A percentile compares a stretch with the other conserved stretches of the same genome.
These are phyloP conservation scores for honey bee (Apis mellifera) DNA, from an alignment of 1,140 invertebrate genomes.

Conservation along the genomic window DNA sequence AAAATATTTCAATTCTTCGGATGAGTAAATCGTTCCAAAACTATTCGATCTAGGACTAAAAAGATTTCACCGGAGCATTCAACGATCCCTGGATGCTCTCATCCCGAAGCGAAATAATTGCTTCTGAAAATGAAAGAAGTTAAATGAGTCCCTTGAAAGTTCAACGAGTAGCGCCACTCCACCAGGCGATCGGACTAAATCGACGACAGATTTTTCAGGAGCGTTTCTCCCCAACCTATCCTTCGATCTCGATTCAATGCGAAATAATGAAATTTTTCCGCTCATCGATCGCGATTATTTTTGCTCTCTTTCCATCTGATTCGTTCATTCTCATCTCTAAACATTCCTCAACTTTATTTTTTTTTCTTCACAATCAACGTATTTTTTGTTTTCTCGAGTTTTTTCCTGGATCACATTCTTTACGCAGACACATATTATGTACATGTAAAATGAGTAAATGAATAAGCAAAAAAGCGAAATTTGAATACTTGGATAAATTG, in stretches of 20 bases:
- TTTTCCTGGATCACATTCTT: constrained; percentile 26
- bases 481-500: not conserved
- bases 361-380: not conserved
- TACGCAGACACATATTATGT: constrained; percentile 16
- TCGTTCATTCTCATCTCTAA: constrained; percentile 3
- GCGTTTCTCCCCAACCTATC: constrained; percentile 11
- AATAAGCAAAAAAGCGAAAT: not conserved
- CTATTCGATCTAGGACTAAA: constrained; percentile 12
- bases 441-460: constrained; percentile 3
- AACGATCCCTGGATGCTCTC: constrained; percentile 26
- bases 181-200: constrained; percentile 6
- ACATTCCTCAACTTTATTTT: not conserved
- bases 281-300: constrained; percentile 43
- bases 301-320: constrained; percentile 9
- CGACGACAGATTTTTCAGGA: constrained; percentile 54
- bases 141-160: constrained; percentile 59
- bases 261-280: constrained; percentile 75
- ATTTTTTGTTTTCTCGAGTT: not conserved
- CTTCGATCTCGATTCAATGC: constrained; percentile 64
- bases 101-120: constrained; percentile 54
- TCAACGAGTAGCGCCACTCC: constrained; percentile 29
- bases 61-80: constrained; percentile 49
- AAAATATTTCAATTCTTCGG: not conserved
- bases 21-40: too few species aligned
- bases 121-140: constrained; percentile 56